Evolutionary conservation across 2,797 vertebrate species (phyloP).

Genomic region (Pampus argenteus): DNA sequence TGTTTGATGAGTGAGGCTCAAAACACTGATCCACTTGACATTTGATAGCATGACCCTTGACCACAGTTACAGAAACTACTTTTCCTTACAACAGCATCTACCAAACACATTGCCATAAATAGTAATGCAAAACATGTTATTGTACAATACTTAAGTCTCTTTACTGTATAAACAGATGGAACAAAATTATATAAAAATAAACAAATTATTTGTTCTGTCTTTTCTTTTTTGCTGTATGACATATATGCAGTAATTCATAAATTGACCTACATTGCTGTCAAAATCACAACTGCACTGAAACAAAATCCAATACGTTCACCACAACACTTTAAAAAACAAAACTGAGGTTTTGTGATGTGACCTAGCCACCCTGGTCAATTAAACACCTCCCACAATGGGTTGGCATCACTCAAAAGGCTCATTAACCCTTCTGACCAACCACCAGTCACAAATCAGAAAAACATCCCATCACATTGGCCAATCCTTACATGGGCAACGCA

Average conservation of each 20-base stretch:
- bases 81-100: conserved; percentile 15
- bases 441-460: conserved; percentile 79
- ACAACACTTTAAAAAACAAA: conserved; percentile 70
- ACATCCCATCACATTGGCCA: conserved; percentile 76
- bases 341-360: conserved; percentile 82
- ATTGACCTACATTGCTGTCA: conserved; percentile 54
- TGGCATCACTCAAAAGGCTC: conserved; percentile 86
- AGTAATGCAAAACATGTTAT: conserved; percentile 28
- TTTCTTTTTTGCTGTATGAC: conserved; percentile 13
- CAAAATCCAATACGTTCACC: conserved; percentile 78
- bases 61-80: conserved; percentile 25
- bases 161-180: conserved; percentile 16
- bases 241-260: conserved; percentile 38
- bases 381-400: conserved; percentile 88
- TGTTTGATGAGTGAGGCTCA: conserved; percentile 48
- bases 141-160: not conserved
- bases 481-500: conserved; percentile 76
- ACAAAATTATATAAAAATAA: not conserved
- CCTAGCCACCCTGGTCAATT: conserved; percentile 83
- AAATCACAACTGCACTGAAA: conserved; percentile 72
- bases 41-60: conserved; percentile 52
- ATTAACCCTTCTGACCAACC: conserved; percentile 90
- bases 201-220: conserved; percentile 13
- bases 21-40: conserved; percentile 62
- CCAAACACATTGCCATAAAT: conserved; percentile 28